A percentile compares a stretch with the other conserved stretches of the same genome.
phyloP scores from a whole-genome alignment of 2,888 invertebrate species.

The Lithosia quadra region DNA sequence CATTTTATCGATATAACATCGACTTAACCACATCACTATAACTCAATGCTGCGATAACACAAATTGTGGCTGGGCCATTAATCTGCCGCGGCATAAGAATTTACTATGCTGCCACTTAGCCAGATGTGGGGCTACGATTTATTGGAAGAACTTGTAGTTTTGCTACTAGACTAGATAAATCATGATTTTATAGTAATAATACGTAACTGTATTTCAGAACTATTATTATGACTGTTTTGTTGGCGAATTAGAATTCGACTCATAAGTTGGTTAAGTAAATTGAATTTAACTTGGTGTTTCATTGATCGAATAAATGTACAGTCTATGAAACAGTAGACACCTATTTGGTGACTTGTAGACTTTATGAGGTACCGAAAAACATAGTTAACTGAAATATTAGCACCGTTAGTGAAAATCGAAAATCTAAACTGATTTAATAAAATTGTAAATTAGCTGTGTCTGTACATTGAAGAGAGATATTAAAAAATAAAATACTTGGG shows the following conservation, averaged over 20 bases:
- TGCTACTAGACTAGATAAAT: conserved; percentile 16
- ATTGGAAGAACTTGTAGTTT: conserved; percentile 30
- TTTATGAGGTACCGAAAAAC: too few species aligned
- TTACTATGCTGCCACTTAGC: conserved; percentile 50
- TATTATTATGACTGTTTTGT: background rate
- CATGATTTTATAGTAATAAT: conserved; percentile 9
- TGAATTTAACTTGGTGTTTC: too few species aligned
- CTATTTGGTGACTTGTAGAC: too few species aligned
- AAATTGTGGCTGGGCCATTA: conserved; percentile 67
- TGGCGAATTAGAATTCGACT: background rate
- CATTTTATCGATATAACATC: conserved; percentile 24
- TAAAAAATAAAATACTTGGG: too few species aligned
- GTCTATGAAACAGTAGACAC: too few species aligned
- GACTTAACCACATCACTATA: conserved; percentile 48
- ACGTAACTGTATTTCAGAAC: background rate
- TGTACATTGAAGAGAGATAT: too few species aligned
- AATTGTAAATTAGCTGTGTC: too few species aligned
- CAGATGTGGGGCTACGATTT: conserved; percentile 46
- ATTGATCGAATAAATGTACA: too few species aligned
- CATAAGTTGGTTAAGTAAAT: background rate
- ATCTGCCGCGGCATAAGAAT: conserved; percentile 70
- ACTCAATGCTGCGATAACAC: conserved; percentile 67
- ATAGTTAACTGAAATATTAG: too few species aligned
- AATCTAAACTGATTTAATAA: too few species aligned
- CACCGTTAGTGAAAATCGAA: too few species aligned